Conservation (phyloP, 2,797 vertebrate genomes). For the Hypotaenidia philippensis region DNA sequence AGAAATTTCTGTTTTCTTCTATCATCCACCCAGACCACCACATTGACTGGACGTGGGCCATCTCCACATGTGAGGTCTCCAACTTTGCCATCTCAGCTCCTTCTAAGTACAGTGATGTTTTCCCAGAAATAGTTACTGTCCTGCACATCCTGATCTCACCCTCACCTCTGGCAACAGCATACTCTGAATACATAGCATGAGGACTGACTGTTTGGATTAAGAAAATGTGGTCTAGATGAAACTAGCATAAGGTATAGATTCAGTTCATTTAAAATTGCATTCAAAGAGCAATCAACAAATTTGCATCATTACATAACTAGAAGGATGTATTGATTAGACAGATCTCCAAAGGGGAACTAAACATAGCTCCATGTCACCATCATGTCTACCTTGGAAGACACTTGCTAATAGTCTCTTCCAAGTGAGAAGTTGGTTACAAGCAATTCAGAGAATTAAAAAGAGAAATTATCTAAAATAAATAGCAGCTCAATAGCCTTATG, state of each 20-base stretch:
- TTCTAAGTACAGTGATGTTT: neutral
- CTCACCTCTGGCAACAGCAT: neutral
- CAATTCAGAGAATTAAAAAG: neutral
- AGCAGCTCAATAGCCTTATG: neutral
- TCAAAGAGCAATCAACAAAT: neutral
- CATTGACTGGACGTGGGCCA: neutral
- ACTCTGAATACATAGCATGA: neutral
- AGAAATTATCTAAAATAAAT: neutral
- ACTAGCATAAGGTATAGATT: neutral
- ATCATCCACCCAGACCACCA: neutral
- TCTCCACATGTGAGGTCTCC: neutral
- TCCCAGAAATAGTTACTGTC: neutral
- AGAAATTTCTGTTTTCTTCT: neutral
- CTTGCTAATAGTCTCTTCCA: neutral
- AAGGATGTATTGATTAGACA: neutral
- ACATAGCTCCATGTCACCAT: neutral
- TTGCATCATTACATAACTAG: neutral
- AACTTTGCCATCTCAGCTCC: accelerated
- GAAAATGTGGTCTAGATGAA: neutral
- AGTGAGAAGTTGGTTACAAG: neutral
- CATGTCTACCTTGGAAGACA: neutral
- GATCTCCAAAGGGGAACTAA: neutral
- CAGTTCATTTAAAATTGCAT: neutral
- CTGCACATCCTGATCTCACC: neutral
- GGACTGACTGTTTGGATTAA: neutral